Conservation (phyloP, 2,888 invertebrate species). For the Rhagonycha fulva region DNA sequence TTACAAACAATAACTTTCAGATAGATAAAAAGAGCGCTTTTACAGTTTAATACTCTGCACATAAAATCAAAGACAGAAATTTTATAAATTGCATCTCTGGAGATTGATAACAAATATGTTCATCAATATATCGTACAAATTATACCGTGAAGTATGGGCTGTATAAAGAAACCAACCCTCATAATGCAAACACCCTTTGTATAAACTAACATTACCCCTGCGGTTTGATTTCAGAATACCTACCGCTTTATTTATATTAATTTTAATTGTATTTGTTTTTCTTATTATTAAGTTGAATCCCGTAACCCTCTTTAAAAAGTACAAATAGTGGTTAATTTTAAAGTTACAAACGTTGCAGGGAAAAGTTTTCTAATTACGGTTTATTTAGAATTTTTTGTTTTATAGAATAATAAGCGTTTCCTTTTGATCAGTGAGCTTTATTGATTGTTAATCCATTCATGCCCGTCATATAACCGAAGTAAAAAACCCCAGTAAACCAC, state of each 20-base stretch:
- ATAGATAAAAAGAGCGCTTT: background rate
- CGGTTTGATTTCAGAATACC: constrained; percentile 49
- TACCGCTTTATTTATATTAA: constrained; percentile 49
- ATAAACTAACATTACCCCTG: constrained; percentile 47
- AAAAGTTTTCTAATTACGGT: background rate
- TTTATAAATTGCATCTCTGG: constrained; percentile 16
- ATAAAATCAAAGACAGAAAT: background rate
- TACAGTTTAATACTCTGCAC: background rate
- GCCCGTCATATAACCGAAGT: background rate
- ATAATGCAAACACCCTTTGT: constrained; percentile 39
- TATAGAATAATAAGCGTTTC: no score
- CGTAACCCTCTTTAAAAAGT: background rate
- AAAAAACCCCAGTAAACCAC: no score
- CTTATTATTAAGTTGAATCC: constrained; percentile 37
- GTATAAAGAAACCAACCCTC: constrained; percentile 26
- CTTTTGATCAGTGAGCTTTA: no score
- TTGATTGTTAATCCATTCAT: background rate
- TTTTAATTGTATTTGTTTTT: constrained; percentile 51
- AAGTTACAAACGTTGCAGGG: background rate
- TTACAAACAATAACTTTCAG: background rate
- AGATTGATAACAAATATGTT: constrained; percentile 47
- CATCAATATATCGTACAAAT: constrained; percentile 47
- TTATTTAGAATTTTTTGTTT: no score
- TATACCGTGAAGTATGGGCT: constrained; percentile 46
- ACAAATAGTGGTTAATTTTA: background rate